phyloP scores from a whole-genome alignment of 1,140 invertebrate species.

The Panonychus citri region DNA sequence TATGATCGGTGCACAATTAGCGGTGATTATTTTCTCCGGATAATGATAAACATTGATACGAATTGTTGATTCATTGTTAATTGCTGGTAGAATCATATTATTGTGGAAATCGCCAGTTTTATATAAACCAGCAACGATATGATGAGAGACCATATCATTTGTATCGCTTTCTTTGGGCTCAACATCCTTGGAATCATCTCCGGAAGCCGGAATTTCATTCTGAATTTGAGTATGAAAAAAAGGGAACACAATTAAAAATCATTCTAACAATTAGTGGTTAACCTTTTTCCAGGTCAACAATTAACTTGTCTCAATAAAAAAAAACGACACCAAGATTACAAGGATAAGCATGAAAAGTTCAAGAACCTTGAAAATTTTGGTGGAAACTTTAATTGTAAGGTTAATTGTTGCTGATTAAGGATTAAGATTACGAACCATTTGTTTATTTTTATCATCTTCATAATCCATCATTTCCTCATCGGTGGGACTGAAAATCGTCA shows the following conservation, averaged over 20 bases:
- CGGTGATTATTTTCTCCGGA: conserved; percentile 21
- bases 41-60: conserved; percentile 9
- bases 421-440: conserved; percentile 5
- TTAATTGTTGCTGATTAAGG: too few relatives aligned
- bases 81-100: not conserved
- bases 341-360: too few relatives aligned
- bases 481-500: conserved; percentile 32
- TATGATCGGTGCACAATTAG: conserved; percentile 22
- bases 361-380: too few relatives aligned
- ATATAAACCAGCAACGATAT: conserved; percentile 6
- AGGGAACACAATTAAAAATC: not conserved
- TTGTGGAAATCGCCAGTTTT: conserved; percentile 11
- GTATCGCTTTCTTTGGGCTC: not conserved
- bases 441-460: conserved; percentile 12
- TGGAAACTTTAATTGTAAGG: too few relatives aligned
- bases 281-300: not conserved
- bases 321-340: too few relatives aligned
- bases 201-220: not conserved
- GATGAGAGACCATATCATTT: not conserved
- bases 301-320: too few relatives aligned
- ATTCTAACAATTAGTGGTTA: not conserved
- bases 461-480: conserved; percentile 26
- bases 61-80: not conserved
- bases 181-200: not conserved
- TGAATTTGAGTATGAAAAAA: not conserved